Percentiles rank a stretch among this genome's conserved stretches.
Conservation (phyloP, 2,113 vertebrate genomes). For the Catharus minimus region DNA sequence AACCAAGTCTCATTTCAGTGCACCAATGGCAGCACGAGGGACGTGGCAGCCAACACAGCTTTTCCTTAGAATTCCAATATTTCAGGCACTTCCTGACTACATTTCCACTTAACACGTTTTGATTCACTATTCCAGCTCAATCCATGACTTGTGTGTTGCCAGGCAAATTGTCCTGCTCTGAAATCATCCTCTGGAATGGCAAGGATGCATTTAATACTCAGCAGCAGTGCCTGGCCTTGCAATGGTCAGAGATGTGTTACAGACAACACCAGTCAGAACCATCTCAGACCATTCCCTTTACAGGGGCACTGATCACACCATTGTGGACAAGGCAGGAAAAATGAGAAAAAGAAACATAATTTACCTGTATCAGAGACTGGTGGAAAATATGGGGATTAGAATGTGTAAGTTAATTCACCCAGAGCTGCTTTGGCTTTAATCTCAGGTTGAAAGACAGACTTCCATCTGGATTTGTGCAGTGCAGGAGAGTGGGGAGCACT, state of each 20-base stretch:
- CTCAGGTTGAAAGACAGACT: background rate
- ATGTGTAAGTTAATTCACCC: background rate
- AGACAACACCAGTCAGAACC: background rate
- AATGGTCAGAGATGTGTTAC: fast-evolving
- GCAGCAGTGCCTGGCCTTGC: background rate
- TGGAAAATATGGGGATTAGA: background rate
- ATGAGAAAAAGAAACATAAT: background rate
- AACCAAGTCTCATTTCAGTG: background rate
- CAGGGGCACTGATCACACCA: background rate
- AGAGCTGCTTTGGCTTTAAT: background rate
- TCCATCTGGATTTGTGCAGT: background rate
- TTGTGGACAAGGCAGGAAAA: background rate
- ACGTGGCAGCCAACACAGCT: background rate
- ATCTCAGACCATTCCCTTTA: background rate
- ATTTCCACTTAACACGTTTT: background rate
- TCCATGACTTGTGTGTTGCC: background rate
- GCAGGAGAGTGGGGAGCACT: background rate
- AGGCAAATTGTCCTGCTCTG: background rate
- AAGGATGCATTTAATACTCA: background rate
- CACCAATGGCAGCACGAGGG: background rate
- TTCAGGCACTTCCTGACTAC: background rate
- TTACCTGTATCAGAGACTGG: background rate
- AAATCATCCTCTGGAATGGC: background rate
- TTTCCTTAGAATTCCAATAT: background rate
- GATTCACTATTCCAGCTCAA: background rate